These are phyloP conservation scores for Lithophane semibrunnea DNA, from an alignment of 2,888 invertebrate genomes.

Conservation along the genomic window DNA sequence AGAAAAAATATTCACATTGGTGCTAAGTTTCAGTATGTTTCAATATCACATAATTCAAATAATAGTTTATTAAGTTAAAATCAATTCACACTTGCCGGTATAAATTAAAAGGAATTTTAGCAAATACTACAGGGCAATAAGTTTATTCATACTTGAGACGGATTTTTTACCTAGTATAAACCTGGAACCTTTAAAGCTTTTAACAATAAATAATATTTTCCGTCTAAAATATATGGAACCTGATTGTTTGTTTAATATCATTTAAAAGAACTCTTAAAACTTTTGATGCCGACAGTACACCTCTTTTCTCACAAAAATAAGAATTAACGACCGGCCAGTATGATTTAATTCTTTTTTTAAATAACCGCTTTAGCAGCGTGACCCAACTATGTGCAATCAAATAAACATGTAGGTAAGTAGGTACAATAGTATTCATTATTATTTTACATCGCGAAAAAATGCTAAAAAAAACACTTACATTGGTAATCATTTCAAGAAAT, in stretches of 20 bases:
- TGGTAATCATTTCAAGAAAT: not conserved
- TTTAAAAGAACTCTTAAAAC: not conserved
- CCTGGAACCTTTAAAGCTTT: not conserved
- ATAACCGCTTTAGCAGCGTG: not conserved
- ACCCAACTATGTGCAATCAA: conserved; percentile 1
- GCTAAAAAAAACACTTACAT: conserved; percentile 33
- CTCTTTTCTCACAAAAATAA: not conserved
- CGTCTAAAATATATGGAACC: not conserved
- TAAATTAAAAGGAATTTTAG: not conserved
- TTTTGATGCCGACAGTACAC: not conserved
- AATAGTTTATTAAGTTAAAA: not conserved
- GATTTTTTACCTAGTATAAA: not conserved
- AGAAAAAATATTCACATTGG: not conserved
- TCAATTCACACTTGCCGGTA: conserved; percentile 7
- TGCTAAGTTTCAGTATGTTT: conserved; percentile 3
- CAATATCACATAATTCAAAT: not conserved
- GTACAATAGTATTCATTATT: conserved; percentile 13
- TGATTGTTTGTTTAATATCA: not conserved
- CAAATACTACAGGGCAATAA: not conserved
- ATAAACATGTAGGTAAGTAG: not conserved
- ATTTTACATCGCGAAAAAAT: conserved; percentile 20
- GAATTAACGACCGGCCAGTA: not conserved
- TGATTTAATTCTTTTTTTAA: not conserved
- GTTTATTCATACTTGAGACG: not conserved
- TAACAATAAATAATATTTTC: too few relatives aligned